A percentile compares a stretch with the other conserved stretches of the same genome.
Evolutionary conservation across 2,113 vertebrate genomes (phyloP).

Genomic region (Sceloporus undulatus): DNA sequence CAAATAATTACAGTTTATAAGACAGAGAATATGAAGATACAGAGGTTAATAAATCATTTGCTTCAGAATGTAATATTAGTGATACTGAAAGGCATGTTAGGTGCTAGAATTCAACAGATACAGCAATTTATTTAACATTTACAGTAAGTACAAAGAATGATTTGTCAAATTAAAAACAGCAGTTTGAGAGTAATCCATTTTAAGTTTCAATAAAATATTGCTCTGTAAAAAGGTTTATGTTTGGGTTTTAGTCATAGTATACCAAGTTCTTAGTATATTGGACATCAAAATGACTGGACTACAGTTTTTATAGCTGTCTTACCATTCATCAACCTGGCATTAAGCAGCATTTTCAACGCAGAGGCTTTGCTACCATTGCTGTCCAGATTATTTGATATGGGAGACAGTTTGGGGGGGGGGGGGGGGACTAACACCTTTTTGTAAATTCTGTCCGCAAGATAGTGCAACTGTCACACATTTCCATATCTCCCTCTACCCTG

Average conservation of each 20-base stretch:
- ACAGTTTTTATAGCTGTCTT: constrained; percentile 23
- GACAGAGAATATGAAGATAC: constrained; percentile 8
- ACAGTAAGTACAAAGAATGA: neutral
- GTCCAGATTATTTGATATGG: too few species aligned
- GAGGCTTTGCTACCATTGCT: too few species aligned
- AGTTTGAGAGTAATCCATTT: rapidly evolving
- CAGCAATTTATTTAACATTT: neutral
- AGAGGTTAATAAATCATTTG: neutral
- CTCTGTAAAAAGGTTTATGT: constrained; percentile 14
- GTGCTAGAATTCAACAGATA: neutral
- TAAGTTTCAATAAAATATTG: constrained; percentile 4
- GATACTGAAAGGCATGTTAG: neutral
- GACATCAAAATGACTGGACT: constrained; percentile 56
- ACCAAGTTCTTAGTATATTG: constrained; percentile 43
- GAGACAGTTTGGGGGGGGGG: too few species aligned
- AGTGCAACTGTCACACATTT: too few species aligned
- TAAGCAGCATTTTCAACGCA: too few species aligned
- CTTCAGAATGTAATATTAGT: neutral
- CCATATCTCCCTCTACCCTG: too few species aligned
- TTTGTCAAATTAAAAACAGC: neutral
- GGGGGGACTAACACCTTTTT: too few species aligned
- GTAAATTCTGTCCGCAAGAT: too few species aligned
- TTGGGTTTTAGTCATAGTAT: constrained; percentile 9
- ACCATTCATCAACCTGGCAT: too few species aligned
- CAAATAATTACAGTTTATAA: neutral